Conservation (phyloP, 2,113 vertebrate species). For the Macquaria ambigua region DNA sequence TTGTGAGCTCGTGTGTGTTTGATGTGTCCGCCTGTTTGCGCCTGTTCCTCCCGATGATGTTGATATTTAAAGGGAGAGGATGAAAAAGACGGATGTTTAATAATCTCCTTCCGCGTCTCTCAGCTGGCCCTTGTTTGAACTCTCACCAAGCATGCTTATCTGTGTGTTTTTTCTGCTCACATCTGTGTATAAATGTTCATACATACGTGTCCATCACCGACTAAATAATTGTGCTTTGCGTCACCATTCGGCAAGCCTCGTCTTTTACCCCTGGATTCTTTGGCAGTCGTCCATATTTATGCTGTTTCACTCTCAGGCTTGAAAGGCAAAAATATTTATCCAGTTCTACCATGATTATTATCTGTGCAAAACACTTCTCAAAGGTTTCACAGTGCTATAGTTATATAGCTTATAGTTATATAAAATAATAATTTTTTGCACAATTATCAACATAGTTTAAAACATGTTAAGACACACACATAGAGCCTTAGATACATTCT, state of each 20-base stretch:
- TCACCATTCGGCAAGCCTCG: constrained; percentile 50
- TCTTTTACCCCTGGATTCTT: constrained; percentile 21
- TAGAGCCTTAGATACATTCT: not conserved
- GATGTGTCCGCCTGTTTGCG: constrained; percentile 26
- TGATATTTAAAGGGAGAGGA: constrained; percentile 58
- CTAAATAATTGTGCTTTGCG: constrained; percentile 55
- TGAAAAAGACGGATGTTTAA: constrained; percentile 70
- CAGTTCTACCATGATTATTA: constrained; percentile 27
- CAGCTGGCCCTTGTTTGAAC: constrained; percentile 67
- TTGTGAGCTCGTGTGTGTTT: constrained; percentile 17
- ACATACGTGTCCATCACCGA: constrained; percentile 13
- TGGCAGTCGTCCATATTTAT: constrained; percentile 46
- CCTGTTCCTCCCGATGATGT: constrained; percentile 49
- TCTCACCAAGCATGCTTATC: constrained; percentile 29
- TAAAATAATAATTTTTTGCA: too few relatives aligned
- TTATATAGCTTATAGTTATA: too few relatives aligned
- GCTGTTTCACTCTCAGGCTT: constrained; percentile 25
- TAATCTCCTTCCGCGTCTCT: constrained; percentile 60
- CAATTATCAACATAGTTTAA: not conserved
- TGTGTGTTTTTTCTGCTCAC: constrained; percentile 48
- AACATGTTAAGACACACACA: not conserved
- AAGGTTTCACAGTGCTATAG: not conserved
- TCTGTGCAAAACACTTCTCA: constrained; percentile 26
- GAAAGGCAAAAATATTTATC: constrained; percentile 55
- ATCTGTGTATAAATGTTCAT: constrained; percentile 48